Evolutionary conservation across 92 coral and sea anemone genomes (phyloP), one percentile per base, ranked within the genome.

Genomic region (Epizoanthus ramosus): DNA sequence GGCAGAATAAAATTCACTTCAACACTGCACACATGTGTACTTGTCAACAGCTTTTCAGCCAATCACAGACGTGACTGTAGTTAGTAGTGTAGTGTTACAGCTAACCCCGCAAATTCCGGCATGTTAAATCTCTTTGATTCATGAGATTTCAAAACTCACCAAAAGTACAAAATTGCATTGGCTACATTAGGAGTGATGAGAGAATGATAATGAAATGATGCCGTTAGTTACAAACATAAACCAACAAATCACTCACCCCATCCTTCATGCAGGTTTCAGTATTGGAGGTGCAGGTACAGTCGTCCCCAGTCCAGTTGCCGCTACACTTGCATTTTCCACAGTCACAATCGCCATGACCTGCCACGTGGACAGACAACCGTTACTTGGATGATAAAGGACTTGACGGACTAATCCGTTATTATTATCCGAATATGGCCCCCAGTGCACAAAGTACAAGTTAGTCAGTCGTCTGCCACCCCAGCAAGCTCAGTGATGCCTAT

Each of bases 301-400:
- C 82, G 3, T 89, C 89, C 7, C 98, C 98, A 57, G 95, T 88
- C 98, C 98, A 95, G 89, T 94, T 94, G 17, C 94, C 94, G 13
- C 28, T 79, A 66, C 98, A 95, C 18, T 61, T 84, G 75, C 98
- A 95, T 28, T 77, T 83, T 21, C 89, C 89, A 60, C 98, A 95
- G 31, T 89, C 88, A 82, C 98, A 95, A 68, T 54, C 76, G 21
- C 98, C 98, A 43, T 85, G 95, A 3, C 87, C 92, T 50, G 91
- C 82, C 19, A 91, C 92, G 89, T 60, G 8, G 63, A 75, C 73
- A 28, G 56, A 77, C 59, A 74, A n/a, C 50, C 18, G 69, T 52
- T 58, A 67, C 47, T 64, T 23, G 28, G 35, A 9, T 12, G 15
- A 50, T 50, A 74, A 74, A 2, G 16, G 7, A 18, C 3, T 73